Conservation (phyloP, 2,113 vertebrate species). For the Choloepus hoffmanni region DNA sequence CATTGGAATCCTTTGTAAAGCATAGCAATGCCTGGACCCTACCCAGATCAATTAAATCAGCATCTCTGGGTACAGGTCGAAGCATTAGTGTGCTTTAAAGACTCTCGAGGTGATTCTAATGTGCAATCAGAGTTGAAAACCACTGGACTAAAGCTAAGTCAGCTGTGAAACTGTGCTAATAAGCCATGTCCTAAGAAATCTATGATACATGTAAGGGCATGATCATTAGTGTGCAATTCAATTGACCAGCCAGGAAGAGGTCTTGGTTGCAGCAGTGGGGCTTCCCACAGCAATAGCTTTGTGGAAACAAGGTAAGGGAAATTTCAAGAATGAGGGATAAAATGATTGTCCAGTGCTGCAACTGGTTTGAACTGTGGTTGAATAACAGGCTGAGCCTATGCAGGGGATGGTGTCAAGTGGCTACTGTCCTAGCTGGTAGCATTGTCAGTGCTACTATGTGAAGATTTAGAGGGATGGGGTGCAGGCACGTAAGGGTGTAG, state of each 20-base stretch:
- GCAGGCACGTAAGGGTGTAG: background rate
- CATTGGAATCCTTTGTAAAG: slow-evolving; percentile 41
- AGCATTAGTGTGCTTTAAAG: slow-evolving; percentile 6
- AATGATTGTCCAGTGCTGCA: background rate
- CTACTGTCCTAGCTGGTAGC: background rate
- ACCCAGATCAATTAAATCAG: background rate
- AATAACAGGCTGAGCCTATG: background rate
- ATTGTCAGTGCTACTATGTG: background rate
- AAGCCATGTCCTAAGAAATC: background rate
- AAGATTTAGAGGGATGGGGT: background rate
- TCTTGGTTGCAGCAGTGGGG: background rate
- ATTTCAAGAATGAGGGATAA: background rate
- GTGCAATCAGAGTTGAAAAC: background rate
- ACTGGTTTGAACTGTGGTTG: background rate
- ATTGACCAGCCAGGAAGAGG: background rate
- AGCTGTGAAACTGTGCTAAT: slow-evolving; percentile 7
- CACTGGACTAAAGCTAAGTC: background rate
- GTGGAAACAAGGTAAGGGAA: background rate
- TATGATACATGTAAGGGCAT: background rate
- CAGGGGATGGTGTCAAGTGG: background rate
- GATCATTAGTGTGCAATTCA: background rate
- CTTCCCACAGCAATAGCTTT: background rate
- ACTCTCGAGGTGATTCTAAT: slow-evolving; percentile 47
- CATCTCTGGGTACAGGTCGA: background rate
- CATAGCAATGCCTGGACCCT: background rate